Percentiles rank a stretch among this genome's conserved stretches.
phyloP scores from a whole-genome alignment of 2,113 vertebrate genomes.

The Indicator maculatus region DNA sequence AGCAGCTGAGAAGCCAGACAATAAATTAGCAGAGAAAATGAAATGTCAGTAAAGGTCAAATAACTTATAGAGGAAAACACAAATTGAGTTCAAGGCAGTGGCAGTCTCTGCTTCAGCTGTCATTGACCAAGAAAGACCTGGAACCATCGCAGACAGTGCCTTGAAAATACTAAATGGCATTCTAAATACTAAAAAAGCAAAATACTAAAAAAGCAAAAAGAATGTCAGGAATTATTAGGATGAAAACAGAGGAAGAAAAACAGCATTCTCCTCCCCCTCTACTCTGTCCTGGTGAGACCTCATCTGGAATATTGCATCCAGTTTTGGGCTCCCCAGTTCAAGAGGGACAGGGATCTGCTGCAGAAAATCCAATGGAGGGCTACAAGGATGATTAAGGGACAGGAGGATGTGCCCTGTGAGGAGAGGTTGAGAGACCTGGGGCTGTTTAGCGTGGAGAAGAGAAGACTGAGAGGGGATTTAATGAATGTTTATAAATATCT shows the following conservation, averaged over 20 bases:
- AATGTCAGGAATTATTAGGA: background rate
- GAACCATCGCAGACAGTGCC: background rate
- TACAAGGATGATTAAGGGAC: no score
- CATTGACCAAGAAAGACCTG: background rate
- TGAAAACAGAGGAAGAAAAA: background rate
- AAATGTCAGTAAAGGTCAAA: background rate
- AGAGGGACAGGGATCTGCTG: no score
- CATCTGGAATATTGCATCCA: no score
- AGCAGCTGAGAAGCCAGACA: background rate
- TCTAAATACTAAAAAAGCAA: no score
- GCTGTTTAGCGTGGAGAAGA: no score
- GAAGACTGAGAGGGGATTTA: no score
- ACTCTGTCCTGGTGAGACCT: no score
- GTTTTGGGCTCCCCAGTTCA: no score
- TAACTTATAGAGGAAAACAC: background rate
- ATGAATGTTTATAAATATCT: no score
- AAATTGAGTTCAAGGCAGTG: background rate
- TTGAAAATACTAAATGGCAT: background rate
- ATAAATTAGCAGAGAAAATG: background rate
- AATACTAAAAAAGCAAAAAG: background rate
- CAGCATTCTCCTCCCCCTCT: no score
- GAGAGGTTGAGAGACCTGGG: no score
- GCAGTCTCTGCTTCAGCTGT: background rate
- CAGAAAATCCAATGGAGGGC: background rate
- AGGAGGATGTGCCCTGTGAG: no score